Evolutionary conservation across 2,797 vertebrate species (phyloP).

Genomic region (Oceanodroma leucorhoa): DNA sequence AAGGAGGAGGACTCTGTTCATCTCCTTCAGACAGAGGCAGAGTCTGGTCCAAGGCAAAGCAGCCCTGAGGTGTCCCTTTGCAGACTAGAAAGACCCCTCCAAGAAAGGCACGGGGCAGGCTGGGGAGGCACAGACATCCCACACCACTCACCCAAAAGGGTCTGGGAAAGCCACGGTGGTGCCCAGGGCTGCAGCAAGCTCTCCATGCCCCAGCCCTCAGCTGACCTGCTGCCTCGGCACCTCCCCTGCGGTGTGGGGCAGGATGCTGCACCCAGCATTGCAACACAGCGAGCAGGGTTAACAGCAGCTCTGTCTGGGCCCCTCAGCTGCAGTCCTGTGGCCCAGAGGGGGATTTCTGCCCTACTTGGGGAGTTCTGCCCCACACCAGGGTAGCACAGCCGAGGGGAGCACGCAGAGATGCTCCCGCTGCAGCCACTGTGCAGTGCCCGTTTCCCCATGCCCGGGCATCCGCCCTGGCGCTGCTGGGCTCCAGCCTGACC

Average conservation of each 20-base stretch:
- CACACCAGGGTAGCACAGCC: rapidly evolving
- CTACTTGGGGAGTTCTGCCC: not conserved
- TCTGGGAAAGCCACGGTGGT: not conserved
- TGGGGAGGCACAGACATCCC: not conserved
- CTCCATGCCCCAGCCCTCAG: not conserved
- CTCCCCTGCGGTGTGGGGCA: rapidly evolving
- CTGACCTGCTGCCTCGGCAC: not conserved
- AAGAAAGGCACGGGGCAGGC: not conserved
- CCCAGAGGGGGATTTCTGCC: not conserved
- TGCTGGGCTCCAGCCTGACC: not conserved
- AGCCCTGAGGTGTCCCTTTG: not conserved
- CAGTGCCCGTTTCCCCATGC: rapidly evolving
- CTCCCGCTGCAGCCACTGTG: not conserved
- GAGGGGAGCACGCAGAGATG: not conserved
- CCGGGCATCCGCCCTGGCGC: not conserved
- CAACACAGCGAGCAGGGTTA: not conserved
- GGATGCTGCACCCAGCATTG: not conserved
- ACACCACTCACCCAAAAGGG: not conserved
- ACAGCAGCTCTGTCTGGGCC: not conserved
- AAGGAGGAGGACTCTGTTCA: not conserved
- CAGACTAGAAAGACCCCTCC: not conserved
- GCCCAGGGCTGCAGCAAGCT: not conserved
- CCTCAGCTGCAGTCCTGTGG: not conserved
- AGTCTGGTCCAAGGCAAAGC: not conserved
- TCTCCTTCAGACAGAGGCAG: not conserved